These are phyloP conservation scores for Opisthocomus hoazin DNA, from an alignment of 2,113 vertebrate genomes.

Conservation along the genomic window DNA sequence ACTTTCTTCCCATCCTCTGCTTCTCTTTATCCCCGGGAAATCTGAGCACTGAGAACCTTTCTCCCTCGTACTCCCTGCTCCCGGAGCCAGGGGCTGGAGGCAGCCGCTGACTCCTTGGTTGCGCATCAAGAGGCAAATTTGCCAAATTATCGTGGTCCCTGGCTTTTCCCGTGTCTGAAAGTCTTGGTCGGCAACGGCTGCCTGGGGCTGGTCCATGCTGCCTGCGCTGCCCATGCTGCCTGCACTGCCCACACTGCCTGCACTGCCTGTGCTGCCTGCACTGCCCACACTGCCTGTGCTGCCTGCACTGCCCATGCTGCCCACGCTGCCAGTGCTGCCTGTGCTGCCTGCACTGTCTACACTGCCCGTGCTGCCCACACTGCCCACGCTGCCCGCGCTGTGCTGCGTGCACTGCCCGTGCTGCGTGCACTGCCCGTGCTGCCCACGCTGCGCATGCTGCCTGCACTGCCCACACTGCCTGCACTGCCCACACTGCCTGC, in stretches of 20 bases:
- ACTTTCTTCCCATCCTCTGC: not conserved
- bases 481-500: too few species aligned
- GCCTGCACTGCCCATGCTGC: not conserved
- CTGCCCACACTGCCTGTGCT: not conserved
- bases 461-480: too few species aligned
- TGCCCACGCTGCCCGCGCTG: not conserved
- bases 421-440: not conserved
- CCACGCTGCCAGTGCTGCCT: not conserved
- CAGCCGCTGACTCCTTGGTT: not conserved
- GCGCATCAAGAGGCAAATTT: not conserved
- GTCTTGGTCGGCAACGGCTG: fast-evolving
- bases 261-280: not conserved
- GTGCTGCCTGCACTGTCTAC: too few species aligned
- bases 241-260: not conserved
- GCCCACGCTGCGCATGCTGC: not conserved
- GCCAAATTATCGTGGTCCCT: not conserved
- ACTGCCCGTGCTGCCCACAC: too few species aligned
- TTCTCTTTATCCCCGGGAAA: not conserved
- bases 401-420: not conserved
- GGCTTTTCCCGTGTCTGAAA: not conserved
- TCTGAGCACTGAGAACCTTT: not conserved
- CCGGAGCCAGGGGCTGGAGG: not conserved
- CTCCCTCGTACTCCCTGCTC: not conserved
- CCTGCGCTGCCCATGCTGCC: not conserved
- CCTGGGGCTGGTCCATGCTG: not conserved